phyloP scores from a whole-genome alignment of 2,888 invertebrate species.

The Chymomyza procnemis region DNA sequence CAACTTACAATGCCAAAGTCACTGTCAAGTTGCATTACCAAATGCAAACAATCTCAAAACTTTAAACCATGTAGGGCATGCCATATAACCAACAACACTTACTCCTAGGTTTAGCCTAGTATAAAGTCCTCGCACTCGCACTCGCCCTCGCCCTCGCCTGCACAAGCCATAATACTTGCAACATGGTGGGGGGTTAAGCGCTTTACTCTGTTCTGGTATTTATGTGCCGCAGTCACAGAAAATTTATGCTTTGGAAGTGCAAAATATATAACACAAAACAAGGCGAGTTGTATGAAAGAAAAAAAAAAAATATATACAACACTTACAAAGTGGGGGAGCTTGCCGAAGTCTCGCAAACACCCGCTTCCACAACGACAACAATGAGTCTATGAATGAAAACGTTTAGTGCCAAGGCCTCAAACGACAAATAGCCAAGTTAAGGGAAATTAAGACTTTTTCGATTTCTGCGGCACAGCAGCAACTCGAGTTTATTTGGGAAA shows the following conservation, averaged over 20 bases:
- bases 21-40: not conserved
- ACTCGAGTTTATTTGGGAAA: too few species aligned
- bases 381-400: slow-evolving; percentile 55
- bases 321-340: slow-evolving; percentile 1
- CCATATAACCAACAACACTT: not conserved
- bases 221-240: slow-evolving; percentile 51
- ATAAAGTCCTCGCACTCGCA: not conserved
- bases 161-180: not conserved
- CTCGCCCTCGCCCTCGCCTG: not conserved
- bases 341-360: too few species aligned
- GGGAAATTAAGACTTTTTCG: slow-evolving; percentile 63
- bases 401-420: slow-evolving; percentile 46
- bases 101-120: not conserved
- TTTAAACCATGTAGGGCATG: not conserved
- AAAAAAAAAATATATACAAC: slow-evolving; percentile 1
- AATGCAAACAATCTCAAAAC: not conserved
- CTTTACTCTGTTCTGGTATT: slow-evolving; percentile 32
- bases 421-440: slow-evolving; percentile 68
- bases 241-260: slow-evolving; percentile 70
- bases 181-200: not conserved
- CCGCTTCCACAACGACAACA: slow-evolving; percentile 1
- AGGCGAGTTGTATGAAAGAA: slow-evolving; percentile 39
- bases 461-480: not conserved
- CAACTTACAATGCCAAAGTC: not conserved
- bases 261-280: slow-evolving; percentile 70